Conservation (phyloP, 2,113 vertebrate genomes). For the Aviceda subcristata region DNA sequence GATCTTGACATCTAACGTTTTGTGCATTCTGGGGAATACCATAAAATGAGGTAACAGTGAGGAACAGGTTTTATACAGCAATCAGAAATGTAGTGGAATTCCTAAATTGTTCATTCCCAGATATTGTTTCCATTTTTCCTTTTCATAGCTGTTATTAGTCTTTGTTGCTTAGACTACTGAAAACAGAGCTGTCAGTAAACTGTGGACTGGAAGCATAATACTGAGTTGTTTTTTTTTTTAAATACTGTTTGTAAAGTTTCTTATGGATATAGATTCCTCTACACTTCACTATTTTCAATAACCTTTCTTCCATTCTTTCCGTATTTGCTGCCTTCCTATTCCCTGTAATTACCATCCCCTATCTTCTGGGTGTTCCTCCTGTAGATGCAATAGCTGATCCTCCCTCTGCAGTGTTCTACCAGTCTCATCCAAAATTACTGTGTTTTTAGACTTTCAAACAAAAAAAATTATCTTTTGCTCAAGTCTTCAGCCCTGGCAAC, state of each 20-base stretch:
- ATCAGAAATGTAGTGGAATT: neutral
- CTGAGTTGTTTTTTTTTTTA: neutral
- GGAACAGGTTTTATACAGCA: neutral
- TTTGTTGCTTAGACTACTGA: neutral
- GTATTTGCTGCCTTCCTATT: neutral
- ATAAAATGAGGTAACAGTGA: neutral
- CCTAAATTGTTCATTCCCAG: neutral
- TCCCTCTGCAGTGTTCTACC: neutral
- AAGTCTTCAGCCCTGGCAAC: neutral
- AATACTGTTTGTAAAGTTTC: neutral
- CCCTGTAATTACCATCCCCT: neutral
- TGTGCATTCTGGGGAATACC: neutral
- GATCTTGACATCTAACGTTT: neutral
- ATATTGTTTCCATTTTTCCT: neutral
- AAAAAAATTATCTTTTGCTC: neutral
- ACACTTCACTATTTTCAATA: neutral
- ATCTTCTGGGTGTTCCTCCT: neutral
- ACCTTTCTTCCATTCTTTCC: neutral
- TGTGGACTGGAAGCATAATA: neutral
- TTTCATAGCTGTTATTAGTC: neutral
- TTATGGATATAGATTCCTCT: neutral
- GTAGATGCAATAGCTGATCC: neutral
- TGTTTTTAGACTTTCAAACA: neutral
- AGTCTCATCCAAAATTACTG: neutral
- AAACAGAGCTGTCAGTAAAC: neutral